Evolutionary conservation across 2,888 invertebrate species (phyloP).

Genomic region (Ectemnius cavifrons): DNA sequence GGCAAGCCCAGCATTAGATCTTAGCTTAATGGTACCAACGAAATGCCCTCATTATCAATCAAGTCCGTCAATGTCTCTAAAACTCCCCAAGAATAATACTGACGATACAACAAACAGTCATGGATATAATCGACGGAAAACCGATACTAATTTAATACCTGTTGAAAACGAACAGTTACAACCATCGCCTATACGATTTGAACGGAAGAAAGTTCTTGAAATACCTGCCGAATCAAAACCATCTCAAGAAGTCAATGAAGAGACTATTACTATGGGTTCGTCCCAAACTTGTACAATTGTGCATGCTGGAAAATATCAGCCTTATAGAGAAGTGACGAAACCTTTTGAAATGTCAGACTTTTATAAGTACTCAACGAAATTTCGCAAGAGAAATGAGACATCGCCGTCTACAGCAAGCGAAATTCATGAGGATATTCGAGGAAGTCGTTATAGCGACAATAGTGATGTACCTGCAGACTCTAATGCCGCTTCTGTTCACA

Average conservation of each 20-base stretch:
- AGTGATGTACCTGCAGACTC: conserved; percentile 38
- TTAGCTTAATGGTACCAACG: conserved; percentile 24
- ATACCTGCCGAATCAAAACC: conserved; percentile 81
- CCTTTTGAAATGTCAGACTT: conserved; percentile 99
- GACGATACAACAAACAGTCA: conserved; percentile 45
- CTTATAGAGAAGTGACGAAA: conserved; percentile 95
- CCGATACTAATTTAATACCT: conserved; percentile 49
- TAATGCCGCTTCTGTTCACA: conserved; percentile 31
- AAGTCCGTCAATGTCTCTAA: conserved; percentile 35
- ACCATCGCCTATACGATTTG: conserved; percentile 59
- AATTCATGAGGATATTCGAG: conserved; percentile 39
- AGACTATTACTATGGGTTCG: conserved; percentile 83
- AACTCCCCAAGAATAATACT: conserved; percentile 20
- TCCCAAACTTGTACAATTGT: conserved; percentile 91
- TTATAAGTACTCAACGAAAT: conserved; percentile 98
- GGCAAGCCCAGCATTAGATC: conserved; percentile 48
- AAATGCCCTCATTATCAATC: conserved; percentile 48
- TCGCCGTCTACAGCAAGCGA: conserved; percentile 35
- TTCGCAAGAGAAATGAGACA: conserved; percentile 82
- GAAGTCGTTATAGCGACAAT: conserved; percentile 22
- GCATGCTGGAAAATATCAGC: conserved; percentile 93
- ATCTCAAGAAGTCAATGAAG: conserved; percentile 63
- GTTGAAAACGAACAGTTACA: conserved; percentile 50
- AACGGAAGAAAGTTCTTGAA: conserved; percentile 79
- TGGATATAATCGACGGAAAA: conserved; percentile 43